Conservation (phyloP, 2,888 invertebrate genomes). For the Epicampocera succincta region DNA sequence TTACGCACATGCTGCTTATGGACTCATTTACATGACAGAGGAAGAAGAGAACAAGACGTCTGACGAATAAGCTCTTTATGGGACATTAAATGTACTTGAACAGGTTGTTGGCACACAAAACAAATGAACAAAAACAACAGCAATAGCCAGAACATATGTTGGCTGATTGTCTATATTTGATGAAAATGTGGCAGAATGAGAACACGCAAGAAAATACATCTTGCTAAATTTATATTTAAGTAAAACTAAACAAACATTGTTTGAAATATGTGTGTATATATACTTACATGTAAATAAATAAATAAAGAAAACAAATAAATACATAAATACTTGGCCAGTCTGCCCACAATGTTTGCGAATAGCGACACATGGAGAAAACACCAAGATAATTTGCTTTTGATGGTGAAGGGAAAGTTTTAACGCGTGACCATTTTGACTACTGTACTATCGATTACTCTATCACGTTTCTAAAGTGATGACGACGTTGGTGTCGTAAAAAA, state of each 20-base stretch:
- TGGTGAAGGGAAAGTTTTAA: slow-evolving; percentile 50
- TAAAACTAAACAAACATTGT: slow-evolving; percentile 18
- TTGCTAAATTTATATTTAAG: slow-evolving; percentile 20
- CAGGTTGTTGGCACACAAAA: slow-evolving; percentile 52
- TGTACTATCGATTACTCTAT: slow-evolving; percentile 46
- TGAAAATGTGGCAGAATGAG: slow-evolving; percentile 55
- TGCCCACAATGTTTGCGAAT: slow-evolving; percentile 24
- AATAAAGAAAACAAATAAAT: too few relatives aligned
- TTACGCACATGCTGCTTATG: neutral
- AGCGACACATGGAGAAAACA: slow-evolving; percentile 24
- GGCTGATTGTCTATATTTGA: slow-evolving; percentile 4
- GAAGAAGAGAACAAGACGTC: slow-evolving; percentile 3
- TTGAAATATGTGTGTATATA: slow-evolving; percentile 1
- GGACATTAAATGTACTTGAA: slow-evolving; percentile 14
- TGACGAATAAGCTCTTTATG: neutral
- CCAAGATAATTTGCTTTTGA: neutral
- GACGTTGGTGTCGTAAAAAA: slow-evolving; percentile 17
- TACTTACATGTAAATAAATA: neutral
- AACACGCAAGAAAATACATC: slow-evolving; percentile 23
- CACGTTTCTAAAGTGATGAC: slow-evolving; percentile 26
- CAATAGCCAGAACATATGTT: slow-evolving; percentile 41
- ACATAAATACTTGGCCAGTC: neutral
- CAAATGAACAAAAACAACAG: too few relatives aligned
- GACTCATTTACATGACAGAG: neutral
- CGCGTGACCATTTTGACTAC: neutral